These are phyloP conservation scores for human DNA, from an alignment of 2,113 vertebrate genomes.

Conservation along the genomic window DNA sequence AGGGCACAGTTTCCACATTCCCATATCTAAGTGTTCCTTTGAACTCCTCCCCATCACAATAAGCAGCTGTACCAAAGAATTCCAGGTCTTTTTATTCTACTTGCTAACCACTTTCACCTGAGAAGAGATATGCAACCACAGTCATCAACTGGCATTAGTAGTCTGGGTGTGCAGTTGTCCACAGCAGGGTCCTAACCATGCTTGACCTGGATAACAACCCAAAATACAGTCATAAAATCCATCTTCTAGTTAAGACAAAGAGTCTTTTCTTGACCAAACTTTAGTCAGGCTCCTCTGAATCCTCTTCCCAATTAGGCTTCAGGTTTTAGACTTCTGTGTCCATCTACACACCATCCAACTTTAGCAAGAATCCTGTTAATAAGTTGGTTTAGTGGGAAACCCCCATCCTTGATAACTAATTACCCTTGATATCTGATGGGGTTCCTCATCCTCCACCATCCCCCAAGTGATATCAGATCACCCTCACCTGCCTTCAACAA, in stretches of 20 bases:
- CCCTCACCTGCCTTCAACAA: neutral
- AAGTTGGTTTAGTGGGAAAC: neutral
- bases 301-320: neutral
- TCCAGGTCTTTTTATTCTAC: neutral
- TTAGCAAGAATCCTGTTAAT: neutral
- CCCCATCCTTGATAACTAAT: neutral
- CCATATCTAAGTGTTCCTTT: neutral
- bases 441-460: neutral
- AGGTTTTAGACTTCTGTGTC: neutral
- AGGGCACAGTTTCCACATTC: neutral
- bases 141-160: neutral
- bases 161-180: neutral
- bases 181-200: neutral
- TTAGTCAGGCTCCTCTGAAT: neutral
- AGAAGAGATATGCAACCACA: neutral
- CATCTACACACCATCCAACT: neutral
- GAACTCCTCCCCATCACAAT: neutral
- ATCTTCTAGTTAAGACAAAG: neutral
- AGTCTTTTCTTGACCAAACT: neutral
- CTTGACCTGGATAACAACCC: neutral
- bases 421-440: neutral
- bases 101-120: neutral
- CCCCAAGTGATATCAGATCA: neutral
- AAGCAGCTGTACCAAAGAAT: neutral
- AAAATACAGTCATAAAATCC: neutral